Percentiles rank a stretch among this genome's conserved stretches.
Conservation (phyloP, 1,140 invertebrate genomes). For the Scylla paramamosain region DNA sequence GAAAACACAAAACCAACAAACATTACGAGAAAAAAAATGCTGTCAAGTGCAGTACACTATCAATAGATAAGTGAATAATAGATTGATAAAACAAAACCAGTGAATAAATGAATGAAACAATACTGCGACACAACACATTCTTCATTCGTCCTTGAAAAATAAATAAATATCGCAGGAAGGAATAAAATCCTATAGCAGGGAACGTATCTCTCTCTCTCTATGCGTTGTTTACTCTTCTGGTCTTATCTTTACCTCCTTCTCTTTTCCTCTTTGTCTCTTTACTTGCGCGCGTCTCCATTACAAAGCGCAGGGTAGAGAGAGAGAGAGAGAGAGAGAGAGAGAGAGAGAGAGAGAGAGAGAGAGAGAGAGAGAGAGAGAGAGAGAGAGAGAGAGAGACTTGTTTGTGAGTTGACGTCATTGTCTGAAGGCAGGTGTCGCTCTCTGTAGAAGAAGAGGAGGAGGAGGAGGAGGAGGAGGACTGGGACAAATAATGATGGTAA, state of each 20-base stretch:
- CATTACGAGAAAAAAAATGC: too few species aligned
- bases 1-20: too few species aligned
- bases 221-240: not conserved
- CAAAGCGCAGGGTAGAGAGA: not conserved
- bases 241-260: not conserved
- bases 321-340: constrained; percentile 40
- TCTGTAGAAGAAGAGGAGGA: not conserved
- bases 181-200: too few species aligned
- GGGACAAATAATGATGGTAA: not conserved
- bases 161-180: too few species aligned
- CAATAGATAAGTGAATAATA: too few species aligned
- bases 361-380: constrained; percentile 58
- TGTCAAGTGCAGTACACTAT: too few species aligned
- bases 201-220: not conserved
- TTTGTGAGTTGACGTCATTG: constrained; percentile 28
- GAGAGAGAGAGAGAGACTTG: constrained; percentile 37
- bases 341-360: constrained; percentile 54
- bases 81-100: too few species aligned
- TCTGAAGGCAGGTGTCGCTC: not conserved
- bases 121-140: too few species aligned
- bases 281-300: not conserved
- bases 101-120: too few species aligned
- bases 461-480: not conserved
- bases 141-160: too few species aligned
- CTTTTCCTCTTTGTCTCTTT: not conserved